These are phyloP conservation scores for Drosophila stalkeri DNA, from an alignment of 2,888 invertebrate species.

Conservation along the genomic window DNA sequence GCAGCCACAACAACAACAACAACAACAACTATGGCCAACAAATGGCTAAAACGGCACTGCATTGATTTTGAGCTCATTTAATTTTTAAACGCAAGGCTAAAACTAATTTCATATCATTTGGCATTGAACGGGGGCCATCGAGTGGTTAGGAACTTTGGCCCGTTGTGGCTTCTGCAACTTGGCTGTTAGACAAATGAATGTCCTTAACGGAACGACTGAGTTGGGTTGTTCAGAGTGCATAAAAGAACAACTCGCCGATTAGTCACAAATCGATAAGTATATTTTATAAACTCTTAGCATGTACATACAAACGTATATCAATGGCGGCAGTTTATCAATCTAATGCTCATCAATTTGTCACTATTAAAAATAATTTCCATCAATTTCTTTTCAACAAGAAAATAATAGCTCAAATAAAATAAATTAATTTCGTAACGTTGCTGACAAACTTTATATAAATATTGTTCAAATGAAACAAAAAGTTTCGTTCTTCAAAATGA, in stretches of 20 bases:
- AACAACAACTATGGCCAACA: conserved; percentile 19
- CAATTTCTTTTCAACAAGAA: conserved; percentile 15
- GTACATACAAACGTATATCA: background rate
- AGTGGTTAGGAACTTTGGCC: conserved; percentile 40
- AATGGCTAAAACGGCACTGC: conserved; percentile 48
- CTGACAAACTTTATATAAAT: background rate
- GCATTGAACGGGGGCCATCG: conserved; percentile 52
- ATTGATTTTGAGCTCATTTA: conserved; percentile 55
- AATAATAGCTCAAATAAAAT: conserved; percentile 25
- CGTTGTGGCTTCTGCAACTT: conserved; percentile 25
- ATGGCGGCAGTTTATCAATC: conserved; percentile 45
- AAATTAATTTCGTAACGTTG: conserved; percentile 28
- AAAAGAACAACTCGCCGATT: conserved; percentile 35
- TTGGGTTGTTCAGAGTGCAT: conserved; percentile 22
- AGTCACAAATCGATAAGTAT: conserved; percentile 56
- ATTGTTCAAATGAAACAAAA: background rate
- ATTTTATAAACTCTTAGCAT: conserved; percentile 43
- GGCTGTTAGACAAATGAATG: conserved; percentile 51
- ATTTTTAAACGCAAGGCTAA: conserved; percentile 70
- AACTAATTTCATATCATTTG: conserved; percentile 79
- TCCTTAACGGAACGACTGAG: conserved; percentile 44
- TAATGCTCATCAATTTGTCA: conserved; percentile 57
- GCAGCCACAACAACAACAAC: conserved; percentile 20
- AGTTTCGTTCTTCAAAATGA: background rate
- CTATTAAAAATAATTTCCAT: conserved; percentile 49